Percentiles rank a stretch among this genome's conserved stretches.
phyloP scores from a whole-genome alignment of 2,888 invertebrate genomes.

The Apoda limacodes region DNA sequence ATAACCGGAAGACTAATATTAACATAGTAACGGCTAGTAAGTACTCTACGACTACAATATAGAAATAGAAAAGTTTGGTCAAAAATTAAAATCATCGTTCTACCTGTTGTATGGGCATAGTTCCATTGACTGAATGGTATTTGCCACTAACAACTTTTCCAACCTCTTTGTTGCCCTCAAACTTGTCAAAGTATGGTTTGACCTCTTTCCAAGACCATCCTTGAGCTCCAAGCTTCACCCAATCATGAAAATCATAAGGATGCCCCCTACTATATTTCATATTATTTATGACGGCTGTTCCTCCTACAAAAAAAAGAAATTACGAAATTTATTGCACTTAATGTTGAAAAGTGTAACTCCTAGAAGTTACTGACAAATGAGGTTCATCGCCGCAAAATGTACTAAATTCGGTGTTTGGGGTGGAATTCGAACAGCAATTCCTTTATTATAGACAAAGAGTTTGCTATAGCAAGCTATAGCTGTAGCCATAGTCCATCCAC shows the following conservation, averaged over 20 bases:
- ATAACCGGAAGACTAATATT: too few relatives aligned
- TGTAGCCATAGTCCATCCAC: too few relatives aligned
- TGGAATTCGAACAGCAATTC: too few relatives aligned
- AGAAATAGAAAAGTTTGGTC: too few relatives aligned
- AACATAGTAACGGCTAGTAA: too few relatives aligned
- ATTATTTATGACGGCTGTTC: slow-evolving; percentile 78
- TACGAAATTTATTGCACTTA: too few relatives aligned
- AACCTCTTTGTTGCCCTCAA: slow-evolving; percentile 73
- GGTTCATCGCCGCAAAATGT: not conserved
- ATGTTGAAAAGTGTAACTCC: not conserved
- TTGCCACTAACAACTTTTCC: slow-evolving; percentile 58
- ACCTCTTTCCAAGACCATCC: slow-evolving; percentile 81
- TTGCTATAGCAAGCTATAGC: too few relatives aligned
- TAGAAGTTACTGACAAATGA: not conserved
- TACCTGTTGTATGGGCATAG: slow-evolving; percentile 63
- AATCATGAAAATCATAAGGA: slow-evolving; percentile 76
- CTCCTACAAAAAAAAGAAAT: too few relatives aligned
- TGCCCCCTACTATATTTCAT: slow-evolving; percentile 86
- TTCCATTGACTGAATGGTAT: slow-evolving; percentile 68
- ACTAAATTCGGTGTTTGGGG: too few relatives aligned
- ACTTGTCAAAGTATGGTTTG: slow-evolving; percentile 73
- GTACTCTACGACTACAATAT: too few relatives aligned
- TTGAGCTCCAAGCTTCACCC: slow-evolving; percentile 74
- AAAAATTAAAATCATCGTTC: too few relatives aligned
- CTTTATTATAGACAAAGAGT: too few relatives aligned